Percentiles rank a stretch among this genome's conserved stretches.
phyloP scores from a whole-genome alignment of 2,797 vertebrate genomes.

The Enteromius viviparus region DNA sequence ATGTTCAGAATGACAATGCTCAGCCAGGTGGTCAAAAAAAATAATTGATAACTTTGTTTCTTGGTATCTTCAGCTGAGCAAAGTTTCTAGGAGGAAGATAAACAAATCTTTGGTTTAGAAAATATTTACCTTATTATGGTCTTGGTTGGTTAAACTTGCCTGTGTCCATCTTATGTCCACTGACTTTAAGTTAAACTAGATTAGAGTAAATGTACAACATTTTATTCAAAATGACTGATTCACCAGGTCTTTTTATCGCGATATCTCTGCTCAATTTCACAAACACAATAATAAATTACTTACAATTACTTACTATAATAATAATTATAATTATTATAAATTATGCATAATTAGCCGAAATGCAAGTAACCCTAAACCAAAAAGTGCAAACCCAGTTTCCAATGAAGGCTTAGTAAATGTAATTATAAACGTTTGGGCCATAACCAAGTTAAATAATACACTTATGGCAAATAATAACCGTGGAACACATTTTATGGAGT shows the following conservation, averaged over 20 bases:
- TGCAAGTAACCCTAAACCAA: not conserved
- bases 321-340: not conserved
- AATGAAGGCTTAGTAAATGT: not conserved
- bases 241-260: not conserved
- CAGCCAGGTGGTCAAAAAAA: not conserved
- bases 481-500: too few relatives aligned
- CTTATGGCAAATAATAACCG: not conserved
- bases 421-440: not conserved
- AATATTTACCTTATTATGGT: conserved; percentile 2
- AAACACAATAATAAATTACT: too few relatives aligned
- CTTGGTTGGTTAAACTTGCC: not conserved
- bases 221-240: not conserved
- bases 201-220: accelerated
- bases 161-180: not conserved
- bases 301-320: too few relatives aligned
- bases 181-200: not conserved
- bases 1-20: conserved; percentile 11
- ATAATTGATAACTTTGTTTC: conserved; percentile 18
- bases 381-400: not conserved
- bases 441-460: not conserved
- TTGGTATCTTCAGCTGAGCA: conserved; percentile 12
- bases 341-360: not conserved
- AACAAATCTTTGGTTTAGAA: conserved; percentile 14
- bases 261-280: not conserved
- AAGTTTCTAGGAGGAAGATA: not conserved